Conservation (phyloP, 2,113 vertebrate species). For the Noctilio leporinus region DNA sequence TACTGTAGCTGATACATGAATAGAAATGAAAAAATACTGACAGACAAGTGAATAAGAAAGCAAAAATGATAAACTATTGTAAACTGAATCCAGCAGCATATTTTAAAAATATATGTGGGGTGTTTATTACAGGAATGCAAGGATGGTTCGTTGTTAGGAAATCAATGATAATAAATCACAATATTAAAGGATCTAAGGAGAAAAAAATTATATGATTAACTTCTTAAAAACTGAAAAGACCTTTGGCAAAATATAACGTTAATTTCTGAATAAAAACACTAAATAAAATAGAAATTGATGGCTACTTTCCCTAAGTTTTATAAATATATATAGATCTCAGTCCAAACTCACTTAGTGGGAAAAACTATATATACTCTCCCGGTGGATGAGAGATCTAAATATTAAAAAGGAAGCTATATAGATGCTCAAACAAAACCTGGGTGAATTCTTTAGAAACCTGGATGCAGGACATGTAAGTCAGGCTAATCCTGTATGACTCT, state of each 20-base stretch:
- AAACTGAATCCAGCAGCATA: background rate
- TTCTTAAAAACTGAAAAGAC: conserved; percentile 3
- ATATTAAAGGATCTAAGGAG: background rate
- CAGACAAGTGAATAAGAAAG: background rate
- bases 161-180: background rate
- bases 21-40: background rate
- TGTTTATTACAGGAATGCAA: background rate
- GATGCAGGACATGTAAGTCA: background rate
- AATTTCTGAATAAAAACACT: background rate
- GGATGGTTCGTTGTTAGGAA: background rate
- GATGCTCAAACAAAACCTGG: background rate
- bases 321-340: background rate
- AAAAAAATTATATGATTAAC: background rate
- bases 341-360: background rate
- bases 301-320: background rate
- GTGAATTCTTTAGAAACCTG: background rate
- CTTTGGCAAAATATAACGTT: background rate
- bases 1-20: background rate
- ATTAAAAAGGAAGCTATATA: background rate
- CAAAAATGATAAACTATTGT: background rate
- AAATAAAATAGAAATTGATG: background rate
- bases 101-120: background rate
- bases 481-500: background rate
- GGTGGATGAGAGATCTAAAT: background rate
- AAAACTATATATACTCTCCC: background rate